Conservation (phyloP, 1,140 invertebrate genomes). For the Apis mellifera region DNA sequence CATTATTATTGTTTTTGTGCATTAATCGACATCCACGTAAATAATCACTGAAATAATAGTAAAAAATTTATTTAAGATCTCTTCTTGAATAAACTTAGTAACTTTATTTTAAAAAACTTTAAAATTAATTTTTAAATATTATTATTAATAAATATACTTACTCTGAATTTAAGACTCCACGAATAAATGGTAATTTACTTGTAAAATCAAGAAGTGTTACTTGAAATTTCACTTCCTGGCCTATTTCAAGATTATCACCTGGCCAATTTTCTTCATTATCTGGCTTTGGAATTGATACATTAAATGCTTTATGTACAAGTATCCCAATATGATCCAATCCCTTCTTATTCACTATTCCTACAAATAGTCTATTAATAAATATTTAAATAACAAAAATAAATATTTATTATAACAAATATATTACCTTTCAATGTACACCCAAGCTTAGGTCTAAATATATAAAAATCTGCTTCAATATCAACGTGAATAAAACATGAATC, state of each 20-base stretch:
- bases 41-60: conserved; percentile 62
- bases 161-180: conserved; percentile 81
- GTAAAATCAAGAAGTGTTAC: conserved; percentile 82
- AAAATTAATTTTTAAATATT: conserved; percentile 56
- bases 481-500: conserved; percentile 84
- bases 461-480: conserved; percentile 85
- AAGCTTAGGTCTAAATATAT: conserved; percentile 83
- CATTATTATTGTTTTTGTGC: neutral
- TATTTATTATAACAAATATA: conserved; percentile 30
- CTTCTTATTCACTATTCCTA: conserved; percentile 79
- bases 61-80: neutral
- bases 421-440: conserved; percentile 78
- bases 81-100: no score
- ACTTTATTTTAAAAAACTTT: conserved; percentile 49
- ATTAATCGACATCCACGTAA: conserved; percentile 56
- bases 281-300: conserved; percentile 84
- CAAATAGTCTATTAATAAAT: conserved; percentile 8
- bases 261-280: conserved; percentile 82
- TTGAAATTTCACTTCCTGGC: conserved; percentile 83
- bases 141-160: conserved; percentile 66
- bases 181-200: conserved; percentile 83
- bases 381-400: no score
- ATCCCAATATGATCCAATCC: conserved; percentile 84
- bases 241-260: conserved; percentile 81
- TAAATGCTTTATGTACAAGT: conserved; percentile 85